A percentile compares a stretch with the other conserved stretches of the same genome.
phyloP scores from a whole-genome alignment of 2,797 vertebrate species.

The Argya squamiceps region DNA sequence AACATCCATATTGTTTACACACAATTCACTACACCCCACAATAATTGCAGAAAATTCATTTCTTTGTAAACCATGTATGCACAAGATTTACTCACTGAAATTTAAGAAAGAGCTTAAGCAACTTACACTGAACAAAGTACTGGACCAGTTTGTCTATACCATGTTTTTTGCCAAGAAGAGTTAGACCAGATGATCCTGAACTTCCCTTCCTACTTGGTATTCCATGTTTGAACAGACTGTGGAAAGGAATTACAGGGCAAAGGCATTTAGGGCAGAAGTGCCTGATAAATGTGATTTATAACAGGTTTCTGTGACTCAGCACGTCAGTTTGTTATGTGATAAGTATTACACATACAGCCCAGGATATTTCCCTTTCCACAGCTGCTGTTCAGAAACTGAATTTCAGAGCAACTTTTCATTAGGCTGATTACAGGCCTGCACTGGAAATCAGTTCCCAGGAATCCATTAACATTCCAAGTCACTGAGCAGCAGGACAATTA shows the following conservation, averaged over 20 bases:
- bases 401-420: neutral
- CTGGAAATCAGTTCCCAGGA: neutral
- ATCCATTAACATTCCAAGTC: conserved; percentile 8
- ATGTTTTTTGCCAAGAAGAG: neutral
- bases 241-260: neutral
- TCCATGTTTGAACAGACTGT: neutral
- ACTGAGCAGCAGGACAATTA: neutral
- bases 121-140: neutral
- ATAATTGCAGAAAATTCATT: neutral
- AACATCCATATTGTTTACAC: neutral
- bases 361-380: neutral
- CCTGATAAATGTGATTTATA: neutral
- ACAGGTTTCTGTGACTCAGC: neutral
- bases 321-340: neutral
- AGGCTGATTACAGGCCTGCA: neutral
- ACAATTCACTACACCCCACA: neutral
- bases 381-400: neutral
- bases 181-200: neutral
- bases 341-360: neutral
- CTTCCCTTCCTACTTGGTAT: neutral
- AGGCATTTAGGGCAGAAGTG: neutral
- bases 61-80: neutral
- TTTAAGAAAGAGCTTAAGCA: neutral
- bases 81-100: neutral
- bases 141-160: neutral